Conservation (phyloP, 2,888 invertebrate species). For the Thymelicus acteon region DNA sequence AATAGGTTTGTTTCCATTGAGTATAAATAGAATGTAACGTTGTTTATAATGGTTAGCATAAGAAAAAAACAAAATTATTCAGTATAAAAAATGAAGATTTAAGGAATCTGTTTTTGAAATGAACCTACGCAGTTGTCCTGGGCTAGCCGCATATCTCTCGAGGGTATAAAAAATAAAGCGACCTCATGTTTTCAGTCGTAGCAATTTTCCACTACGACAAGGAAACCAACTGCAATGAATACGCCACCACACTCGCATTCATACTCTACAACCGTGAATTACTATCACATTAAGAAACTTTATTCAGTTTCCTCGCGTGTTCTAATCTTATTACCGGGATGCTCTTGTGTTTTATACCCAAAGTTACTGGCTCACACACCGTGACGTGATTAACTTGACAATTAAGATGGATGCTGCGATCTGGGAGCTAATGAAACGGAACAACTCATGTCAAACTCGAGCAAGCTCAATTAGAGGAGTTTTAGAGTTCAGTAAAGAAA, state of each 20-base stretch:
- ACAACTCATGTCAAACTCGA: constrained; percentile 16
- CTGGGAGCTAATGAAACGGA: constrained; percentile 25
- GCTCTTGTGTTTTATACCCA: constrained; percentile 30
- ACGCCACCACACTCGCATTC: neutral
- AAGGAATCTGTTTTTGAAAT: too few relatives aligned
- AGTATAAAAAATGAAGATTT: too few relatives aligned
- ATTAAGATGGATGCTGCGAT: constrained; percentile 29
- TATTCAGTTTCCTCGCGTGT: constrained; percentile 47
- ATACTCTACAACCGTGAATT: neutral
- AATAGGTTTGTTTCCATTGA: too few relatives aligned
- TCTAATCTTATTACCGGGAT: constrained; percentile 51
- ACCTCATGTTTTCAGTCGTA: neutral
- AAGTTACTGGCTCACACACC: constrained; percentile 25
- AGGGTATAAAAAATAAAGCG: neutral
- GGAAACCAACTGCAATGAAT: constrained; percentile 6
- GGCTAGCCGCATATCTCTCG: neutral
- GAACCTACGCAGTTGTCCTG: too few relatives aligned
- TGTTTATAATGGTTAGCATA: too few relatives aligned
- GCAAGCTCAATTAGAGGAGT: neutral
- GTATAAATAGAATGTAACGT: too few relatives aligned
- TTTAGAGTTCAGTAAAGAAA: neutral
- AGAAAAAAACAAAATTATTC: too few relatives aligned
- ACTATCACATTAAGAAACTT: constrained; percentile 44
- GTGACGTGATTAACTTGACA: constrained; percentile 31
- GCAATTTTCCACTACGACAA: constrained; percentile 7